Percentiles rank a stretch among this genome's conserved stretches.
phyloP scores from a whole-genome alignment of 2,888 invertebrate species.

The Hyposoter dolosus region DNA sequence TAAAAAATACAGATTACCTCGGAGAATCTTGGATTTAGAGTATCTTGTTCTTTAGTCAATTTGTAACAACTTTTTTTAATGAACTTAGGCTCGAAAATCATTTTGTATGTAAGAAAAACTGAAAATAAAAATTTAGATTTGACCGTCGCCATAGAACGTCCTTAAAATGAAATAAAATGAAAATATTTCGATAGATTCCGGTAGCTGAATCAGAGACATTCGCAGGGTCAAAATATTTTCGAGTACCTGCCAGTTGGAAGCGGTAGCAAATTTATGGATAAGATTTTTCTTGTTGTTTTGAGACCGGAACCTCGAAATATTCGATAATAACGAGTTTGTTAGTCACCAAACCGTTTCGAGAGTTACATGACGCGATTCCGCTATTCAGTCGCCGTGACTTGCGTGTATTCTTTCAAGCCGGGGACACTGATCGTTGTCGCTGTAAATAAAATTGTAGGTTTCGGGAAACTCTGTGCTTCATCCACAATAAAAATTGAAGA shows the following conservation, averaged over 20 bases:
- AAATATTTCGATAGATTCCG: no score
- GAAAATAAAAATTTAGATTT: no score
- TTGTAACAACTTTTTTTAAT: no score
- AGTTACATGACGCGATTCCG: slow-evolving; percentile 21
- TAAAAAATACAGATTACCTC: no score
- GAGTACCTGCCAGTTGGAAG: neutral
- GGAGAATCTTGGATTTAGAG: no score
- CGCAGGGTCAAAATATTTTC: neutral
- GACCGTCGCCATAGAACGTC: no score
- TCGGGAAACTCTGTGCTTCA: neutral
- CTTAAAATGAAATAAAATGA: no score
- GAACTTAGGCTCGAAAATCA: no score
- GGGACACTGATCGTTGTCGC: slow-evolving; percentile 10
- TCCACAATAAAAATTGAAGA: neutral
- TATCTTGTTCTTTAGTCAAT: no score
- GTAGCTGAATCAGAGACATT: neutral
- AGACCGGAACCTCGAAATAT: slow-evolving; percentile 51
- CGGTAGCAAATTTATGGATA: neutral
- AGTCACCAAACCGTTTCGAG: slow-evolving; percentile 33
- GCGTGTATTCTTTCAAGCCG: slow-evolving; percentile 47
- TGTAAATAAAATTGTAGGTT: neutral
- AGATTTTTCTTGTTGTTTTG: neutral
- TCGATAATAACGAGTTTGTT: slow-evolving; percentile 42
- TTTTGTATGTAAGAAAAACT: no score
- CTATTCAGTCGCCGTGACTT: slow-evolving; percentile 52